Base-by-base conservation (phyloP, 2,113 vertebrate species). In the Nematolebias whitei region DNA sequence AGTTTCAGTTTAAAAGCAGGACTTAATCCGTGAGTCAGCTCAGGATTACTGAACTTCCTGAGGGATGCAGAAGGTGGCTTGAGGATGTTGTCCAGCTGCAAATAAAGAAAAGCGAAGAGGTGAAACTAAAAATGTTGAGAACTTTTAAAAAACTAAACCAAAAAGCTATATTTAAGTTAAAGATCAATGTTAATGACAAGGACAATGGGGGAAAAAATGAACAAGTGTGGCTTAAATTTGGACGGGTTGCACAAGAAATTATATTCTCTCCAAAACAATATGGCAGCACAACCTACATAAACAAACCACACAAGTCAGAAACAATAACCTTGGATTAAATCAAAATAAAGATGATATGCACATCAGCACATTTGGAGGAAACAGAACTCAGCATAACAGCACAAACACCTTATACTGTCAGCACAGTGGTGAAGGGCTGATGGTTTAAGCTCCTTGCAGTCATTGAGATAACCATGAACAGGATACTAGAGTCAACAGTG, bases 1-100 rank as follows among this genome's bases (percentile, higher is more conserved):
- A 89, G 92, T 71, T 94, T 95, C 48, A 95, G 93, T 75, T 95
- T 96, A 32, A 92, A 79, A 0, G 93, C 88, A 16, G 93, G 92
- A 24, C 91, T 90, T 29, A 89, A 80, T 35, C 91, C 88, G 12
- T 72, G 83, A 63, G 86, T 91, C 39, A 95, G 78, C 58, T 98
- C 96, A 1, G 95, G 96, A 84, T 94, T 96, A 84, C 96, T 98
- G 79, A 85, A 94, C 90, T 98, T 99, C 76, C 91, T 91, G 74
- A 94, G 92, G 19, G 87, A 92, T 83, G 93, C 85, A 24, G 87
- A 88, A 10, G 95, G 93, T 11, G 96, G 95, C 3, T 93, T 94
- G 14, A 95, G 57, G 79, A 98, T 95, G 85, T 95, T 91, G 91
- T 98, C 95, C 82, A 96, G 89, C 97, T 99, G 83, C 8, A 63